Conservation (phyloP, 1,140 invertebrate species). For the Epicauta chinensis region DNA sequence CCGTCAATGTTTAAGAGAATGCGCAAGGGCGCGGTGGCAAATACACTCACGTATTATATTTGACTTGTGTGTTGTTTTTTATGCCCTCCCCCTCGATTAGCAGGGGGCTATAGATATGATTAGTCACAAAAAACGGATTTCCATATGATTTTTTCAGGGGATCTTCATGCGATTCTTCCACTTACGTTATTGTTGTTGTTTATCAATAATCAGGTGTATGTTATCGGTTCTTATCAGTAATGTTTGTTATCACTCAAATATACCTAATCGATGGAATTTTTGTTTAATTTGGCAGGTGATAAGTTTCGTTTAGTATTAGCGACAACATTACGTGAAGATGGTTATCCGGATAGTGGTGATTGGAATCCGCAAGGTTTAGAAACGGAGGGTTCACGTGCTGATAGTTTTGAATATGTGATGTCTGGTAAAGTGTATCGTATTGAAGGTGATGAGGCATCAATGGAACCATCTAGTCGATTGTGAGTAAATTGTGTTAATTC, state of each 20-base stretch:
- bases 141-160: too few relatives aligned
- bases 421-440: slow-evolving; percentile 98
- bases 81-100: too few relatives aligned
- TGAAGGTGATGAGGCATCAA: slow-evolving; percentile 91
- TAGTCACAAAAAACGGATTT: too few relatives aligned
- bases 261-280: not conserved
- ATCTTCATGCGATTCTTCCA: too few relatives aligned
- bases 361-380: slow-evolving; percentile 81
- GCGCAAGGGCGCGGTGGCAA: slow-evolving; percentile 5
- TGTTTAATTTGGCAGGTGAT: slow-evolving; percentile 56
- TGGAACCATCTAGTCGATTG: slow-evolving; percentile 79
- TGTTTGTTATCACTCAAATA: too few relatives aligned
- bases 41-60: not conserved
- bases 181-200: too few relatives aligned
- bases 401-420: slow-evolving; percentile 99
- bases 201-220: too few relatives aligned
- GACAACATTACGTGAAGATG: slow-evolving; percentile 92
- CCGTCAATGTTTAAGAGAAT: slow-evolving; percentile 2
- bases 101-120: too few relatives aligned
- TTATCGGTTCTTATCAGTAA: not conserved
- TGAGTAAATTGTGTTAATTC: slow-evolving; percentile 48
- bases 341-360: slow-evolving; percentile 90
- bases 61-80: not conserved
- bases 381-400: slow-evolving; percentile 78
- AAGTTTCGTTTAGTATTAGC: slow-evolving; percentile 93